These are phyloP conservation scores for Eupeodes latifasciatus DNA, from an alignment of 2,888 invertebrate species.

Conservation along the genomic window DNA sequence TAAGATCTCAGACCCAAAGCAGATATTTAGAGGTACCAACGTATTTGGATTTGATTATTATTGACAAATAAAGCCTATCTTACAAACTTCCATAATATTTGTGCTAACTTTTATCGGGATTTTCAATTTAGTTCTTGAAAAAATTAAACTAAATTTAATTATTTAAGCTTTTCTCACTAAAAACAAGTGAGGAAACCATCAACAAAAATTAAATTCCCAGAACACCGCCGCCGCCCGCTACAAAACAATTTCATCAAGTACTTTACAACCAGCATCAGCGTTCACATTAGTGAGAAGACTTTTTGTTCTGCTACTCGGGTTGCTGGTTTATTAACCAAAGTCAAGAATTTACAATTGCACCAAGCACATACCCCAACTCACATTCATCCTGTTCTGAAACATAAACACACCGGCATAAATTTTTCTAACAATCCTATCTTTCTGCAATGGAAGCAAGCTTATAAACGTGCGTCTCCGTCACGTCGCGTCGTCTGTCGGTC, in stretches of 20 bases:
- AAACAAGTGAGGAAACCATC: background rate
- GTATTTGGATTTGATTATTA: no score
- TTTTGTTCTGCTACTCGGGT: background rate
- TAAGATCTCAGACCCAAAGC: no score
- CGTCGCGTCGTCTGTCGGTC: background rate
- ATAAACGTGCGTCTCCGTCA: background rate
- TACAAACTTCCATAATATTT: no score
- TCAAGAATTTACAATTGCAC: conserved; percentile 17
- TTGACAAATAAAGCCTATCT: no score
- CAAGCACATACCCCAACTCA: background rate
- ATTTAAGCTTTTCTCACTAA: no score
- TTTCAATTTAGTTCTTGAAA: no score
- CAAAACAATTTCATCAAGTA: conserved; percentile 9
- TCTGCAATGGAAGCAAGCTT: background rate
- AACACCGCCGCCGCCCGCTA: background rate
- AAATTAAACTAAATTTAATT: no score
- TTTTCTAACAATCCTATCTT: background rate
- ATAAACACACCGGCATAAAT: background rate
- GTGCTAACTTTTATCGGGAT: no score
- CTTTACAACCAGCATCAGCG: background rate
- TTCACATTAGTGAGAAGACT: conserved; percentile 3
- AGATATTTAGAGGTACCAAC: no score
- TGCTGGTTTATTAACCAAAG: conserved; percentile 13
- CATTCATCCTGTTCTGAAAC: conserved; percentile 5
- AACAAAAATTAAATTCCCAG: background rate